Conservation (phyloP, 2,797 vertebrate species). For the Sebastiscus tertius region DNA sequence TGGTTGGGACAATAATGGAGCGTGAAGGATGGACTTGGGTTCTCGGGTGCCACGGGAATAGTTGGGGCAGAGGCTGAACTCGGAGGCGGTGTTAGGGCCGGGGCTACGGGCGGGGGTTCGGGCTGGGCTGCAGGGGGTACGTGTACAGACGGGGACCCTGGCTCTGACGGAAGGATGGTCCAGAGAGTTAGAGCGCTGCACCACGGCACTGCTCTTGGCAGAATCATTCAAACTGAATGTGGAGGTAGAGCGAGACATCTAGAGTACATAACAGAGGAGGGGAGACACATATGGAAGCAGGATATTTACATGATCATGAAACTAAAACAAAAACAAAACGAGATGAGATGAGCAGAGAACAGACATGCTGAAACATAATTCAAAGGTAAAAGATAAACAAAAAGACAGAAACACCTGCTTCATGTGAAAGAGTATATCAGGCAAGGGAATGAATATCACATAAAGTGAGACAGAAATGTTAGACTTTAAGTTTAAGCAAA, state of each 20-base stretch:
- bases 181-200: slow-evolving; percentile 88
- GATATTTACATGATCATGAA: slow-evolving; percentile 19
- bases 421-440: not conserved
- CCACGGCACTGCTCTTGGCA: slow-evolving; percentile 76
- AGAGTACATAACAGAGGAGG: slow-evolving; percentile 58
- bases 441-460: not conserved
- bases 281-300: slow-evolving; percentile 43
- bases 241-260: slow-evolving; percentile 89
- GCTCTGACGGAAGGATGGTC: slow-evolving; percentile 81
- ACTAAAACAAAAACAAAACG: not conserved
- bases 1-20: slow-evolving; percentile 15
- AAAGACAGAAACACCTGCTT: not conserved
- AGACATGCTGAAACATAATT: not conserved
- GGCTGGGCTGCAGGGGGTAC: slow-evolving; percentile 68
- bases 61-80: not conserved
- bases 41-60: not conserved
- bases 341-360: not conserved
- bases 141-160: slow-evolving; percentile 75
- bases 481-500: not conserved
- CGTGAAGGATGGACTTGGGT: slow-evolving; percentile 17
- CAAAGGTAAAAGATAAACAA: not conserved
- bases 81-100: not conserved
- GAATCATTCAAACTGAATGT: slow-evolving; percentile 84
- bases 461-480: not conserved
- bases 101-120: slow-evolving; percentile 13